A percentile compares a stretch with the other conserved stretches of the same genome.
phyloP scores from a whole-genome alignment of 2,888 invertebrate genomes.

The Andrena bicolor region DNA sequence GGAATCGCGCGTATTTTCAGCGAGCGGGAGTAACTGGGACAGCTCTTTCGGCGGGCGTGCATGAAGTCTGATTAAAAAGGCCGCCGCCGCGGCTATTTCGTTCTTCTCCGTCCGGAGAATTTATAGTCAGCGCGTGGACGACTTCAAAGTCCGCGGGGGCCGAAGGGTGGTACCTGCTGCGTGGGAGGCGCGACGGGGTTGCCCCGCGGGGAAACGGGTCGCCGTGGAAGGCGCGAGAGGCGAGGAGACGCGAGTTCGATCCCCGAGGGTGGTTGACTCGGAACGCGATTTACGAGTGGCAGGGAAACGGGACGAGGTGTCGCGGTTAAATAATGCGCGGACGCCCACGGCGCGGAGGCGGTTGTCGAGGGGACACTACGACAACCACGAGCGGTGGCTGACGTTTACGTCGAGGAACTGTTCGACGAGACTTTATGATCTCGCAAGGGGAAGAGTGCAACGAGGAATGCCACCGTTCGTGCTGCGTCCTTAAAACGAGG shows the following conservation, averaged over 20 bases:
- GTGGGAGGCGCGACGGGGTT: slow-evolving; percentile 21
- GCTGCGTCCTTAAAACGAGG: neutral
- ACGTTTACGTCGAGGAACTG: slow-evolving; percentile 6
- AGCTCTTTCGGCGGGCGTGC: slow-evolving; percentile 44
- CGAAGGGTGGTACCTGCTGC: slow-evolving; percentile 48
- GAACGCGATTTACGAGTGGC: slow-evolving; percentile 33
- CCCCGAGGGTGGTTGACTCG: slow-evolving; percentile 6
- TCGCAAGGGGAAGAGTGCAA: neutral
- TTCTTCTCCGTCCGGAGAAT: slow-evolving; percentile 38
- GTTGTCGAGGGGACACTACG: slow-evolving; percentile 11
- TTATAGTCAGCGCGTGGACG: slow-evolving; percentile 60
- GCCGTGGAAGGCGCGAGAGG: neutral
- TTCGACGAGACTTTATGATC: slow-evolving; percentile 31
- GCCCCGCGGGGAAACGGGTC: slow-evolving; percentile 5
- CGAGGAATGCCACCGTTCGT: neutral
- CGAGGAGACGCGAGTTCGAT: slow-evolving; percentile 30
- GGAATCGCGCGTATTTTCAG: slow-evolving; percentile 39
- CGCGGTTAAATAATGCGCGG: slow-evolving; percentile 45
- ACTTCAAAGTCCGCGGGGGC: slow-evolving; percentile 54
- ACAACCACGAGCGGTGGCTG: neutral
- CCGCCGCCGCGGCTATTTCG: slow-evolving; percentile 44
- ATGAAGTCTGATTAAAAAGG: slow-evolving; percentile 63
- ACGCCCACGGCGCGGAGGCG: neutral
- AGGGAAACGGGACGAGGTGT: slow-evolving; percentile 5
- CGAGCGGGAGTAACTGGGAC: slow-evolving; percentile 52